phyloP scores from a whole-genome alignment of 2,888 invertebrate genomes.

The Theristus sp. region DNA sequence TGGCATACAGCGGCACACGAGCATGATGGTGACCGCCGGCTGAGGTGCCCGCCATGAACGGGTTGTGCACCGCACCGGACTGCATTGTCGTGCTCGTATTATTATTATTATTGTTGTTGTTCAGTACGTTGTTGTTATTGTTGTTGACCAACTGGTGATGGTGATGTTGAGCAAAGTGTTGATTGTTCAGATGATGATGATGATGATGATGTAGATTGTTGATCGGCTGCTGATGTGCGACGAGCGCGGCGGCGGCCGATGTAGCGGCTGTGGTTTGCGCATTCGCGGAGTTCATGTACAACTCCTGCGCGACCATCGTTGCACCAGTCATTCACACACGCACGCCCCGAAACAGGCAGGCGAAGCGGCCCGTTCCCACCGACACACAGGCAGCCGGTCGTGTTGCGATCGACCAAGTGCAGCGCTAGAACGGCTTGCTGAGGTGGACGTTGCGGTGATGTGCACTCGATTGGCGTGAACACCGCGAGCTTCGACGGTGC shows the following conservation, averaged over 20 bases:
- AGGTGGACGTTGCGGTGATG: too few species aligned
- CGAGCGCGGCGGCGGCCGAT: neutral
- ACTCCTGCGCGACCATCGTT: neutral
- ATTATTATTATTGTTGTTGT: neutral
- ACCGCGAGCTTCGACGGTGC: too few species aligned
- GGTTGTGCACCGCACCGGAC: neutral
- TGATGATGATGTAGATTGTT: neutral
- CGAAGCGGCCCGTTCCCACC: too few species aligned
- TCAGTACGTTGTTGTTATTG: neutral
- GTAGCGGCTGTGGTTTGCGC: neutral
- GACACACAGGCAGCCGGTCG: too few species aligned
- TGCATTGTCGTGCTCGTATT: neutral
- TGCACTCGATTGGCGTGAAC: too few species aligned
- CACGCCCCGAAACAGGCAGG: too few species aligned
- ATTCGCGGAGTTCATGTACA: neutral
- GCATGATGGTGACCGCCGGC: too few species aligned
- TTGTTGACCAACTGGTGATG: neutral
- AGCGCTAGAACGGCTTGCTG: too few species aligned
- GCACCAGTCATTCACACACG: neutral
- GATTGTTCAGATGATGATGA: too few species aligned
- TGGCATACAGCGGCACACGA: too few species aligned
- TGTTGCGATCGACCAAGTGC: too few species aligned
- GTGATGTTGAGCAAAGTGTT: neutral
- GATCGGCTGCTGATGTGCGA: neutral
- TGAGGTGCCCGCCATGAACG: too few species aligned